A percentile compares a stretch with the other conserved stretches of the same genome.
Evolutionary conservation across 2,797 vertebrate species (phyloP).

Genomic region (Telmatherina bonti): DNA sequence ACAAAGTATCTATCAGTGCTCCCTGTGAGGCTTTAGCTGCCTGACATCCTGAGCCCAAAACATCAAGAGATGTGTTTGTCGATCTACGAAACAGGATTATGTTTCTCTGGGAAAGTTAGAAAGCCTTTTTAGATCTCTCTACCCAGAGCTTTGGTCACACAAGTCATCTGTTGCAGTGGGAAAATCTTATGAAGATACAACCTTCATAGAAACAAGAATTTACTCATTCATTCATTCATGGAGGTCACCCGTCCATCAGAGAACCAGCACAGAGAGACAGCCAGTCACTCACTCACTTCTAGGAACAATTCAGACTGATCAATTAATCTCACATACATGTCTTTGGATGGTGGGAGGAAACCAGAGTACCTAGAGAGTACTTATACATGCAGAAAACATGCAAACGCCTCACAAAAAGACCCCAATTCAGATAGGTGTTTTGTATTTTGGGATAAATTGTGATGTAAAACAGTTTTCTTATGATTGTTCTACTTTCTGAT

Average conservation of each 20-base stretch:
- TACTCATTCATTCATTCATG: neutral
- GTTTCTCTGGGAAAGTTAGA: neutral
- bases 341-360: too few species aligned
- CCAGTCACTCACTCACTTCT: too few species aligned
- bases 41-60: neutral
- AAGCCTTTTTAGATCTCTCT: neutral
- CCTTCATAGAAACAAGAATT: neutral
- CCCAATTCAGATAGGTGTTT: neutral
- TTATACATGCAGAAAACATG: too few species aligned
- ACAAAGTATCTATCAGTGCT: neutral
- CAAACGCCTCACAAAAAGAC: too few species aligned
- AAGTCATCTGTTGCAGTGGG: neutral
- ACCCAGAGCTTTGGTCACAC: neutral
- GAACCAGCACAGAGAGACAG: too few species aligned
- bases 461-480: neutral
- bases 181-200: neutral
- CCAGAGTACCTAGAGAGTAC: too few species aligned
- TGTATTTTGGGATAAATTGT: neutral
- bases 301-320: too few species aligned
- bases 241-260: too few species aligned
- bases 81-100: neutral
- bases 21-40: neutral
- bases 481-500: neutral
- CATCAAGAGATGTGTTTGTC: neutral
- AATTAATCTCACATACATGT: too few species aligned